Evolutionary conservation across 2,113 vertebrate genomes (phyloP).

Genomic region (Sebastes schlegelii): DNA sequence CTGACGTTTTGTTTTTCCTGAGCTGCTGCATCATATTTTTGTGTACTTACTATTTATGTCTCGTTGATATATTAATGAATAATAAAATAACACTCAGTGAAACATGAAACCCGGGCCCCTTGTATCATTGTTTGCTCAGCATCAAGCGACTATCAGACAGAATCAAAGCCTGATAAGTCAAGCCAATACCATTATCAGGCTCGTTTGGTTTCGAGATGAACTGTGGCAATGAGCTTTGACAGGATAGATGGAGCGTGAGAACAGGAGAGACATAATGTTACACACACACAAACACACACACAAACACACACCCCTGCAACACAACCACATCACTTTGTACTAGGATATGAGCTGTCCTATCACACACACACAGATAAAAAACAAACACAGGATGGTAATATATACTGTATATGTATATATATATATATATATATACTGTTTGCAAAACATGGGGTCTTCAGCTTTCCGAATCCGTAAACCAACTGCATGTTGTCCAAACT

Average conservation of each 20-base stretch:
- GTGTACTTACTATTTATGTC: neutral
- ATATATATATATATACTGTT: too few relatives aligned
- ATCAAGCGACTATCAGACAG: slow-evolving; percentile 58
- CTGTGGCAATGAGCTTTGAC: slow-evolving; percentile 53
- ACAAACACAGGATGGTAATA: neutral
- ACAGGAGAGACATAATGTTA: slow-evolving; percentile 56
- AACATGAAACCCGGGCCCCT: slow-evolving; percentile 14
- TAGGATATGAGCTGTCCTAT: slow-evolving; percentile 1
- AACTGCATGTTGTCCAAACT: too few relatives aligned
- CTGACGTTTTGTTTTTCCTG: neutral
- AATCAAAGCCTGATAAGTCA: slow-evolving; percentile 68
- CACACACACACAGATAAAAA: neutral
- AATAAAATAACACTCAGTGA: slow-evolving; percentile 42
- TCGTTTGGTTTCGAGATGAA: slow-evolving; percentile 56
- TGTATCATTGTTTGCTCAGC: slow-evolving; percentile 53
- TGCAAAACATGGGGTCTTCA: too few relatives aligned
- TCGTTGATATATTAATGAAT: slow-evolving; percentile 47
- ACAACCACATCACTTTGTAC: slow-evolving; percentile 4
- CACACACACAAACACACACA: slow-evolving; percentile 11
- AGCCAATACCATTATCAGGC: slow-evolving; percentile 58
- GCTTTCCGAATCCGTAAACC: too few relatives aligned
- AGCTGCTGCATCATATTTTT: neutral
- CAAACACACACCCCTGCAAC: neutral
- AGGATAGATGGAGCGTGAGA: slow-evolving; percentile 58
- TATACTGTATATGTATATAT: too few relatives aligned